A percentile compares a stretch with the other conserved stretches of the same genome.
Evolutionary conservation across 2,797 vertebrate species (phyloP).

Genomic region (Falco peregrinus): DNA sequence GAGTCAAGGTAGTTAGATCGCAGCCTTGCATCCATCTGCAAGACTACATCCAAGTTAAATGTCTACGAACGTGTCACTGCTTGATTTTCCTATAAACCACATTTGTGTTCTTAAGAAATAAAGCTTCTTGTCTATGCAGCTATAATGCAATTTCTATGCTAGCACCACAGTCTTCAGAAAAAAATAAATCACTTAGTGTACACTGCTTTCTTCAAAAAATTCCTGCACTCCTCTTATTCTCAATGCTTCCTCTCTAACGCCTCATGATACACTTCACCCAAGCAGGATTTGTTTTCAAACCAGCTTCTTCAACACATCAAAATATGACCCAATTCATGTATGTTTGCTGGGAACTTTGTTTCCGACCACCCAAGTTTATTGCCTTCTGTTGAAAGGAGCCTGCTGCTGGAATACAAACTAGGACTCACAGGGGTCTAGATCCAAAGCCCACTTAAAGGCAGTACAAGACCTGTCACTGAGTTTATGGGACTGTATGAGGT

Average conservation of each 20-base stretch:
- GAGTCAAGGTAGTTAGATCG: neutral
- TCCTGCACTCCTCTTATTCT: neutral
- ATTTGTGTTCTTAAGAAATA: neutral
- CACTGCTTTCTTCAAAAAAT: neutral
- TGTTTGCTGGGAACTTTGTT: neutral
- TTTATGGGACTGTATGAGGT: neutral
- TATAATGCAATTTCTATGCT: neutral
- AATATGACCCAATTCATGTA: neutral
- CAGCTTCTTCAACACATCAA: neutral
- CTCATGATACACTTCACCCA: neutral
- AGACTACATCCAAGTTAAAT: neutral
- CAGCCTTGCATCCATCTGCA: neutral
- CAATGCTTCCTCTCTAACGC: neutral
- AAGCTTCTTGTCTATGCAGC: neutral
- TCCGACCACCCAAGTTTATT: neutral
- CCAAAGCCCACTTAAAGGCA: neutral
- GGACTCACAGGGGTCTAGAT: neutral
- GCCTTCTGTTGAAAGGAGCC: neutral
- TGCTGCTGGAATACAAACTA: neutral
- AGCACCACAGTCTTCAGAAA: neutral
- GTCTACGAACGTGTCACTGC: neutral
- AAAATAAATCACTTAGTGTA: neutral
- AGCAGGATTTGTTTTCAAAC: constrained; percentile 1
- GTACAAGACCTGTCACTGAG: neutral
- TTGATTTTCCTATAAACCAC: neutral